A percentile compares a stretch with the other conserved stretches of the same genome.
Conservation (phyloP, 2,888 invertebrate genomes). For the Eilema griseolum region DNA sequence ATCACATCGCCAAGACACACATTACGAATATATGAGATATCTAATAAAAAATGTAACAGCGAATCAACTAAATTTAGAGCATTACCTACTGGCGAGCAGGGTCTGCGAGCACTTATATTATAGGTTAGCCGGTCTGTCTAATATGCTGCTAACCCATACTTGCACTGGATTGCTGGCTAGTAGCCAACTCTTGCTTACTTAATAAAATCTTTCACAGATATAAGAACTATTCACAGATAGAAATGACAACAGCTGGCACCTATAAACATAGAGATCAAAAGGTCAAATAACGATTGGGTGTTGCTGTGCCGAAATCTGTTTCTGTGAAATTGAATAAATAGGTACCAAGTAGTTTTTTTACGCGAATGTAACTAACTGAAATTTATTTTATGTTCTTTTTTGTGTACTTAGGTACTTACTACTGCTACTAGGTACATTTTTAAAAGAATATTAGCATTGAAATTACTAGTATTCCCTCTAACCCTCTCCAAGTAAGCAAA, state of each 20-base stretch:
- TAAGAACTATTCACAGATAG: background rate
- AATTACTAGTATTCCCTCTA: too few relatives aligned
- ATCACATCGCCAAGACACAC: too few relatives aligned
- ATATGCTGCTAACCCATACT: background rate
- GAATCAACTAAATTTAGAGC: background rate
- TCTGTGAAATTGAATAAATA: background rate
- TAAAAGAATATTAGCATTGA: too few relatives aligned
- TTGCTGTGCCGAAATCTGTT: background rate
- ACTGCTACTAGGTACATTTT: too few relatives aligned
- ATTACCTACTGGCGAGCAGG: background rate
- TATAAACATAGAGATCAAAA: conserved; percentile 1
- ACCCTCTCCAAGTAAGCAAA: too few relatives aligned
- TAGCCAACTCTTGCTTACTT: conserved; percentile 5
- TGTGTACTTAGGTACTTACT: too few relatives aligned
- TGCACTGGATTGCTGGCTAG: background rate
- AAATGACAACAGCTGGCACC: conserved; percentile 1
- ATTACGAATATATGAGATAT: too few relatives aligned
- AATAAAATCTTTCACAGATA: background rate
- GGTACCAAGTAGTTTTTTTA: too few relatives aligned
- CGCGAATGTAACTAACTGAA: background rate
- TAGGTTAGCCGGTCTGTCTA: background rate
- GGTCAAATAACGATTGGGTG: conserved; percentile 1
- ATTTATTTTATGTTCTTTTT: too few relatives aligned
- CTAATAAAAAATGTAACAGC: background rate
- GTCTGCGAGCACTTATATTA: too few relatives aligned